phyloP scores from a whole-genome alignment of 2,888 invertebrate genomes.

The Raillietiella orientalis region DNA sequence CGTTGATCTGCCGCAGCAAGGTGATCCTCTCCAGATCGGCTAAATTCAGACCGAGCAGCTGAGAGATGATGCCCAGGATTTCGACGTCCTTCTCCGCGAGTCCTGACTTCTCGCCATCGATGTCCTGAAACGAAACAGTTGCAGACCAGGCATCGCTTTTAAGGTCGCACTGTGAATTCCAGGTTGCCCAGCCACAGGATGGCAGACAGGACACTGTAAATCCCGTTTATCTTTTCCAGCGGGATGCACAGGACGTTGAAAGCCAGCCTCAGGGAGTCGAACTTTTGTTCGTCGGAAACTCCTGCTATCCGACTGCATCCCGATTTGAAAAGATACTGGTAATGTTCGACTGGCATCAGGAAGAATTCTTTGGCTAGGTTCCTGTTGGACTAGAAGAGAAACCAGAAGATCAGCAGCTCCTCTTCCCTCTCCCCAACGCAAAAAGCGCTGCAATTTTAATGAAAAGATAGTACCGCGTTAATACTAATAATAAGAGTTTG shows the following conservation, averaged over 20 bases:
- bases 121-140: constrained; percentile 26
- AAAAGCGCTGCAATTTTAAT: too few species aligned
- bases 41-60: constrained; percentile 34
- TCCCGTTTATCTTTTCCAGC: constrained; percentile 50
- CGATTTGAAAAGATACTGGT: constrained; percentile 49
- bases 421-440: too few species aligned
- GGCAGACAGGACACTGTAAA: constrained; percentile 55
- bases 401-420: too few species aligned
- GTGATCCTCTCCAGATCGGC: constrained; percentile 42
- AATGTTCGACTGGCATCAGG: constrained; percentile 35
- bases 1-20: constrained; percentile 47
- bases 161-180: constrained; percentile 20
- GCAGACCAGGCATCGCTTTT: too few species aligned
- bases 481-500: too few species aligned
- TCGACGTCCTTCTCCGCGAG: constrained; percentile 32
- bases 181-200: constrained; percentile 72
- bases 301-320: constrained; percentile 33
- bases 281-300: constrained; percentile 26
- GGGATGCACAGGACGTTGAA: constrained; percentile 65
- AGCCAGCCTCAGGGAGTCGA: constrained; percentile 55
- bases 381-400: constrained; percentile 22
- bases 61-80: constrained; percentile 34
- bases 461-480: too few species aligned
- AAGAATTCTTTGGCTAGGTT: constrained; percentile 37
- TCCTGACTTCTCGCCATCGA: constrained; percentile 54